phyloP scores from a whole-genome alignment of 2,797 vertebrate genomes.

The Euthynnus affinis region DNA sequence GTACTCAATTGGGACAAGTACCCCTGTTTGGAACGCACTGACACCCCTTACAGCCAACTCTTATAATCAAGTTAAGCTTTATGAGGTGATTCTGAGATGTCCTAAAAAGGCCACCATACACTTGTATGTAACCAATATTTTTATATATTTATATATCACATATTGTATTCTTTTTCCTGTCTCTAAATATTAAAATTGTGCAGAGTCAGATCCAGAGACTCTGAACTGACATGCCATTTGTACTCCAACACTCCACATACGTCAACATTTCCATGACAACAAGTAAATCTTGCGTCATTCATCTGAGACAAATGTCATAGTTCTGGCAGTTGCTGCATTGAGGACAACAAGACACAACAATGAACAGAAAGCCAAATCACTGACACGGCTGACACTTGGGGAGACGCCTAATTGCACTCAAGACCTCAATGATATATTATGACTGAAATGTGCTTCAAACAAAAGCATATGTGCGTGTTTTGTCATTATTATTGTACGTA shows the following conservation, averaged over 20 bases:
- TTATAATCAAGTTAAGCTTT: neutral
- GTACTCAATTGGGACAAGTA: neutral
- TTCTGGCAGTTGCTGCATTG: constrained; percentile 14
- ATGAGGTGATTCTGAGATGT: neutral
- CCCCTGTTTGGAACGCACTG: neutral
- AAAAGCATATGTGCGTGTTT: constrained; percentile 49
- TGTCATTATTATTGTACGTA: constrained; percentile 10
- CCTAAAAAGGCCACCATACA: neutral
- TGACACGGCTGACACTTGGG: constrained; percentile 5
- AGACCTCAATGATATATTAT: constrained; percentile 15
- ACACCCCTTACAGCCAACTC: neutral
- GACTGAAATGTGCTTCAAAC: constrained; percentile 17
- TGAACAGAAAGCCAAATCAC: constrained; percentile 26
- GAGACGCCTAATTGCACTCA: constrained; percentile 39
- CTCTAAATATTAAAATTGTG: neutral
- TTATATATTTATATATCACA: neutral
- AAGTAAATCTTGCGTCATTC: constrained; percentile 20
- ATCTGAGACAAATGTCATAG: constrained; percentile 27
- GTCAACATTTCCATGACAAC: constrained; percentile 29
- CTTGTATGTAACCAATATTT: neutral
- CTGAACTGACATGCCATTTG: constrained; percentile 7
- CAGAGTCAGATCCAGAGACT: constrained; percentile 8
- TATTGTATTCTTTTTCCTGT: neutral
- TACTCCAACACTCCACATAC: constrained; percentile 7
- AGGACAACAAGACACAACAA: constrained; percentile 39